phyloP scores from a whole-genome alignment of 23 tunicate genomes.

The Ciona savignyi region DNA sequence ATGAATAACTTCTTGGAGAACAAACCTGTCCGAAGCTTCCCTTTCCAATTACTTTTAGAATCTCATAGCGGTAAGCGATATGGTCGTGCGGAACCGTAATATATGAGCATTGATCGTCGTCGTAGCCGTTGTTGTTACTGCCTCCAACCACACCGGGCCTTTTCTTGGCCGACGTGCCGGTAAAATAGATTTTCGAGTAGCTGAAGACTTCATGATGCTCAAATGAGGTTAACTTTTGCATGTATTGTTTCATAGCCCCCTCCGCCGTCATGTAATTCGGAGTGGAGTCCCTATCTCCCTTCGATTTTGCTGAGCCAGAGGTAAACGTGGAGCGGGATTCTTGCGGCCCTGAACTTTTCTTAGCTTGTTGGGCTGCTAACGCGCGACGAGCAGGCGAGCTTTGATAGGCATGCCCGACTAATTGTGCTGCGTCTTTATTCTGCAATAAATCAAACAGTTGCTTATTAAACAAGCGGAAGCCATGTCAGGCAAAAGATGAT shows the following conservation, averaged over 20 bases:
- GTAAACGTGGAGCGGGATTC: constrained; percentile 45
- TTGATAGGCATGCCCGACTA: not conserved
- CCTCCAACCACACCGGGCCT: constrained; percentile 87
- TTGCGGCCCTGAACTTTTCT: constrained; percentile 12
- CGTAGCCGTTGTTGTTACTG: constrained; percentile 80
- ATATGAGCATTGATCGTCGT: constrained; percentile 89
- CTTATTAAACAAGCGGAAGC: no score
- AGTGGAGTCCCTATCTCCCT: constrained; percentile 8
- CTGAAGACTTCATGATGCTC: constrained; percentile 96
- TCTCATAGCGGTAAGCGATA: constrained; percentile 83
- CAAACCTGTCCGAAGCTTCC: constrained; percentile 92
- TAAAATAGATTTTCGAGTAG: constrained; percentile 74
- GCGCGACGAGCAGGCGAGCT: constrained; percentile 52
- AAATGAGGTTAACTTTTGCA: constrained; percentile 85
- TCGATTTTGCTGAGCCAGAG: constrained; percentile 64
- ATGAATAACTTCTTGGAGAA: no score
- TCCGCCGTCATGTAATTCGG: constrained; percentile 67
- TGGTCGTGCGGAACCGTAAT: constrained; percentile 95
- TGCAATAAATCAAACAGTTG: no score
- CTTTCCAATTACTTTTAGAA: constrained; percentile 83
- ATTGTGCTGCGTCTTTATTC: constrained; percentile 18
- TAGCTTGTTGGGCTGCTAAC: constrained; percentile 23
- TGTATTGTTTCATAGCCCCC: constrained; percentile 90
- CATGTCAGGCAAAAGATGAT: no score
- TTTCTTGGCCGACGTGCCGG: constrained; percentile 80